Evolutionary conservation across 2,113 vertebrate genomes (phyloP), one percentile per base, ranked within the genome.

Genomic region (Vicugna pacos): DNA sequence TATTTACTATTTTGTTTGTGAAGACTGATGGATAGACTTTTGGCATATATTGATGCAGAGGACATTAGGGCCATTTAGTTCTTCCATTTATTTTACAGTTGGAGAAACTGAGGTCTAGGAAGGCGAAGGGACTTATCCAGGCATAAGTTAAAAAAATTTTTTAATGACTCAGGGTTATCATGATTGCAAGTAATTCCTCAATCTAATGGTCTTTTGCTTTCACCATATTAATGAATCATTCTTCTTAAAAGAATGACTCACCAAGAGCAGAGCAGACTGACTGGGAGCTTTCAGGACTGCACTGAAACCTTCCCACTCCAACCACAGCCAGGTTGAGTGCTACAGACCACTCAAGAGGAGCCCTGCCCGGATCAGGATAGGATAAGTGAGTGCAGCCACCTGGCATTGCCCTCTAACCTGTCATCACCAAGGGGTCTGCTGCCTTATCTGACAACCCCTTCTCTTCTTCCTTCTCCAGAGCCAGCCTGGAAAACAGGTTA

Each of bases 191-290:
- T 87, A 89, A 97, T 94, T 96, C 60, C 58, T 96, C 79, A 96
- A 48, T 93, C 86, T 97, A 97, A 96, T 79, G 38, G 91, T 65
- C 69, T 35, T 97, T 97, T 81, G 85, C 96, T 98, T 97, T 97
- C 94, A 94, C 86, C 67, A 15, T 97, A 97, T 97, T 95, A 96
- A 97, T 96, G 96, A 84, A 52, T 56, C 95, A 96, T 97, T 94
- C 80, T 79, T 97, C 95, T 94, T 94, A 54, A 76, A 96, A 94
- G 64, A 89, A 93, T 84, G 84, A 95, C 94, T 93, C 86, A 96
- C 38, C 80, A 52, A 91, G 70, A 92, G 62, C 62, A 94, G 15
- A 52, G 56, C 46, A 80, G 77, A 83, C 73, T 95, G 82, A 89
- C 85, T 82, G 70, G 86, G 30, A 69, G 42, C 64, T 94, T 93